Evolutionary conservation across 2,888 invertebrate genomes (phyloP).

Genomic region (Sminthurides aquaticus): DNA sequence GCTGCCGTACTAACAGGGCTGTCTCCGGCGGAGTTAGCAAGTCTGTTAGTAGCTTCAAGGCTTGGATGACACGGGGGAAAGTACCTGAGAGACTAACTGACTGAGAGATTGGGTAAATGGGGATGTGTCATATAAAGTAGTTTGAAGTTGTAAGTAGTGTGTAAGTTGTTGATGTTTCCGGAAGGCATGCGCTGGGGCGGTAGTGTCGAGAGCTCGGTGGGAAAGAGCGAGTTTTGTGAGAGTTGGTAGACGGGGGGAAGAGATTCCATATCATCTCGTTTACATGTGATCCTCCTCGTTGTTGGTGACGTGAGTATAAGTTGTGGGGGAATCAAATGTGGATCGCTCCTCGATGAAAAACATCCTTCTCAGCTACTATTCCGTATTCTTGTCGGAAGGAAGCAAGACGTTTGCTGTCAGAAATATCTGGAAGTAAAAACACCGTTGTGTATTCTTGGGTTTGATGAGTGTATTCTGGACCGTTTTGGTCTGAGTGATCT

Average conservation of each 20-base stretch:
- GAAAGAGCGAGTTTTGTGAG: neutral
- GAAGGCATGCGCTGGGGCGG: neutral
- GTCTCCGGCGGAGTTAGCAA: too few species aligned
- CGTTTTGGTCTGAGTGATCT: too few species aligned
- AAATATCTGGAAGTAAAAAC: too few species aligned
- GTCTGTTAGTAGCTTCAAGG: neutral
- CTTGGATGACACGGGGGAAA: neutral
- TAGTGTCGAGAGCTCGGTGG: neutral
- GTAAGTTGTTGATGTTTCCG: neutral
- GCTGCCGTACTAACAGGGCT: too few species aligned
- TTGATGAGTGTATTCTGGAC: too few species aligned
- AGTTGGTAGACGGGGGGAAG: neutral
- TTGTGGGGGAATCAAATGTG: neutral
- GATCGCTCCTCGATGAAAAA: neutral
- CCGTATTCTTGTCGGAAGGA: too few species aligned
- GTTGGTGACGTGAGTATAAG: neutral
- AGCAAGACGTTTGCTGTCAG: too few species aligned
- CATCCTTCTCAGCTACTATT: neutral
- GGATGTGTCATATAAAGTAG: neutral
- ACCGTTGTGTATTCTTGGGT: too few species aligned
- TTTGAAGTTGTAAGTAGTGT: neutral
- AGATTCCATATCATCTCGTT: neutral
- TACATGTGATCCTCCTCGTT: neutral
- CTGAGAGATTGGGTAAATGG: neutral
- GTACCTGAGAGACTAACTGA: neutral